Conservation (phyloP, 30 jellyfish, hydroid and myxozoan genomes). For the Aurelia coerulea region DNA sequence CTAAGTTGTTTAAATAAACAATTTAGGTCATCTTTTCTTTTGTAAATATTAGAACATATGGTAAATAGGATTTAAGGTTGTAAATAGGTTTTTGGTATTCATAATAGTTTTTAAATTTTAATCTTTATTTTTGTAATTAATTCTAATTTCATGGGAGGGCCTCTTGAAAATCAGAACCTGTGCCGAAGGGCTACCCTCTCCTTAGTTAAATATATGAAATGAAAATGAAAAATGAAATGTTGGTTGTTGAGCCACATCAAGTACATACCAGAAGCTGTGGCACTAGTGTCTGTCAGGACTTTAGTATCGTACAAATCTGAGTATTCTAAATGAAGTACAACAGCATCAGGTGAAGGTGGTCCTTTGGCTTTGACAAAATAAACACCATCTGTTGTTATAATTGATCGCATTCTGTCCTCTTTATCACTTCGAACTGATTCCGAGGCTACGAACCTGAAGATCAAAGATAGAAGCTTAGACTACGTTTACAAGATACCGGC, state of each 20-base stretch:
- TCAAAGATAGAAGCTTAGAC: not conserved
- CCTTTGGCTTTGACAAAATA: conserved; percentile 86
- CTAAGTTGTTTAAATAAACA: too few relatives aligned
- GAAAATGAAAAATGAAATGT: not conserved
- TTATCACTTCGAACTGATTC: conserved; percentile 84
- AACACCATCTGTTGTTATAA: conserved; percentile 87
- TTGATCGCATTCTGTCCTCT: conserved; percentile 77
- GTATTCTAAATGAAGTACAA: conserved; percentile 84
- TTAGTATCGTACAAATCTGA: conserved; percentile 52
- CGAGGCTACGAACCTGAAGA: conserved; percentile 80
- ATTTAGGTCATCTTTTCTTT: too few relatives aligned
- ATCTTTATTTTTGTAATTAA: too few relatives aligned
- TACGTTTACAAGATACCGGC: not conserved
- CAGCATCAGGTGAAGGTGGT: conserved; percentile 87
- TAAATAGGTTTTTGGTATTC: too few relatives aligned
- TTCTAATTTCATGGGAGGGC: too few relatives aligned
- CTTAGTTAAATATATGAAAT: not conserved
- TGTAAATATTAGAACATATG: too few relatives aligned
- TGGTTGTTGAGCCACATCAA: not conserved
- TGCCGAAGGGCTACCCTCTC: too few relatives aligned
- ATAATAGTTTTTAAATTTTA: too few relatives aligned
- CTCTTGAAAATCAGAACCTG: too few relatives aligned
- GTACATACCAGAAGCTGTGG: not conserved
- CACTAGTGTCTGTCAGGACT: conserved; percentile 26
- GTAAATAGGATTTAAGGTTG: too few relatives aligned